These are phyloP conservation scores for Nipponia nippon DNA, from an alignment of 2,113 vertebrate species.

Conservation along the genomic window DNA sequence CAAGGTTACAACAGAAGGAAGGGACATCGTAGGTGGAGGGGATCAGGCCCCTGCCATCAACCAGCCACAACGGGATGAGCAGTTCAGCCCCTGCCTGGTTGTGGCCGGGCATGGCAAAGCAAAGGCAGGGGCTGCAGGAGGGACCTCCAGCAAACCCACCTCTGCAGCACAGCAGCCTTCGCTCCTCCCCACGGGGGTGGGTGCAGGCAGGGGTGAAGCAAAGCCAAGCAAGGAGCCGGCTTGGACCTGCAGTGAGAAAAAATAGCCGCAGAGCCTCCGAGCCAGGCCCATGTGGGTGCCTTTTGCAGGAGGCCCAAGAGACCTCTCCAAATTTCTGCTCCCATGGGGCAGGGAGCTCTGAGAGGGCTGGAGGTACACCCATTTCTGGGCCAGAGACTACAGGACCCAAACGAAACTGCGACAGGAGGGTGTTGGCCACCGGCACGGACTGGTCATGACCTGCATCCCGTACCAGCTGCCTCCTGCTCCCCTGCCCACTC, in stretches of 20 bases:
- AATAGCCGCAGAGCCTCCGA: background rate
- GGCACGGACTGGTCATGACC: accelerated
- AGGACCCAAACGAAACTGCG: background rate
- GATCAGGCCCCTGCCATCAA: background rate
- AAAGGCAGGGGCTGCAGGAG: background rate
- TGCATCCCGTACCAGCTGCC: accelerated
- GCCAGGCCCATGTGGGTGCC: background rate
- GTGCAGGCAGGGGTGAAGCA: background rate
- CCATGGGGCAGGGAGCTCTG: background rate
- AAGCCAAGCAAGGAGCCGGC: background rate
- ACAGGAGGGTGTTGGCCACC: background rate
- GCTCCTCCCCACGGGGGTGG: accelerated
- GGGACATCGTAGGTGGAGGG: background rate
- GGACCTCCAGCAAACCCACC: background rate
- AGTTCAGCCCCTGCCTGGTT: no score
- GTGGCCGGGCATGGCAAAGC: background rate
- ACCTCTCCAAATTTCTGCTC: background rate
- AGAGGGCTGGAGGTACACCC: background rate
- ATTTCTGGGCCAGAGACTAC: background rate
- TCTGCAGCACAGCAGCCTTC: background rate
- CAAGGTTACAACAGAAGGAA: background rate
- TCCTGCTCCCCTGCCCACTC: background rate
- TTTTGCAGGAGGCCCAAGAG: background rate
- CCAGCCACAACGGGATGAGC: background rate
- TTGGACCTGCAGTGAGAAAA: background rate